These are phyloP conservation scores for Heliangelus exortis DNA, from an alignment of 2,797 vertebrate genomes.

Conservation along the genomic window DNA sequence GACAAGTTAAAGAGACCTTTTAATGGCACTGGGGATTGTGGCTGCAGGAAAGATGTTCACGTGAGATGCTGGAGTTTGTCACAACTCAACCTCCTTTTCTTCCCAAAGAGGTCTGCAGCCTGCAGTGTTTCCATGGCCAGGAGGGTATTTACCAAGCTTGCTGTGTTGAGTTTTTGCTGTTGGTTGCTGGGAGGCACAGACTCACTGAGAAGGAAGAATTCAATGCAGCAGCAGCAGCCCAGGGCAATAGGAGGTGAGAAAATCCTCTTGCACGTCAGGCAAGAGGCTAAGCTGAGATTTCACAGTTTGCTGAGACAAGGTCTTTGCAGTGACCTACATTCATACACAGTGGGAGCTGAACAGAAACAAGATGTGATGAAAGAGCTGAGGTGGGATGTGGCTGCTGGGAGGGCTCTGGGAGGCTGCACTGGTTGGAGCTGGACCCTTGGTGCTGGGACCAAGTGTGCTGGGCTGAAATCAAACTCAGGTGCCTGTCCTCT, in stretches of 20 bases:
- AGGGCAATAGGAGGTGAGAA: not conserved
- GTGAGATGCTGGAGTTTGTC: not conserved
- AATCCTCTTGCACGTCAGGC: not conserved
- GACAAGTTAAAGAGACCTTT: rapidly evolving
- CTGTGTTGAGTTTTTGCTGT: not conserved
- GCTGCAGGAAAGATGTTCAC: rapidly evolving
- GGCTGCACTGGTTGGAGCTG: rapidly evolving
- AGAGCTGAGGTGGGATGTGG: not conserved
- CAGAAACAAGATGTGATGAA: not conserved
- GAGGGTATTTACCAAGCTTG: not conserved
- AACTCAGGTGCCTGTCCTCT: not conserved
- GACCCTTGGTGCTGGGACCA: not conserved
- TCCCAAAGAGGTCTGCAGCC: not conserved
- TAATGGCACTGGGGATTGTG: not conserved
- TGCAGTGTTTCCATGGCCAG: not conserved
- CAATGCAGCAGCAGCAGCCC: not conserved
- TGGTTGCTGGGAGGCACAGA: not conserved
- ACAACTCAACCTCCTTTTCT: not conserved
- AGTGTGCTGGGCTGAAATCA: not conserved
- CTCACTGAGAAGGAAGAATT: not conserved
- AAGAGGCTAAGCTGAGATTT: not conserved
- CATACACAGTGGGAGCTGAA: not conserved
- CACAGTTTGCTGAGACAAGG: not conserved
- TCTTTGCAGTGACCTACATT: conserved; percentile 7
- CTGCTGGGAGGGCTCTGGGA: not conserved